A percentile compares a stretch with the other conserved stretches of the same genome.
Evolutionary conservation across 2,888 invertebrate species (phyloP).

Genomic region (Exocentrus adspersus): DNA sequence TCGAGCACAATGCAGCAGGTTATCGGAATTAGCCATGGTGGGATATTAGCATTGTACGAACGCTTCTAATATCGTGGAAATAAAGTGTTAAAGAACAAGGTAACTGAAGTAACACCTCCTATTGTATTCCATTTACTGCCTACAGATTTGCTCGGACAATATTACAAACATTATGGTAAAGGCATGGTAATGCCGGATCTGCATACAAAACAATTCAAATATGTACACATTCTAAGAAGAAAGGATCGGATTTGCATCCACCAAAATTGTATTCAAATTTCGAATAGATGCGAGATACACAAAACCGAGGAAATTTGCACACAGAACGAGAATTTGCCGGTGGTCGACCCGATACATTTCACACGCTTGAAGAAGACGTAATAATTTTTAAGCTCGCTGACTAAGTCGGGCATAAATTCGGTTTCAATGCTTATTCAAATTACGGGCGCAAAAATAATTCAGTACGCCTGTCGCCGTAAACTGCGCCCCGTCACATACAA

Average conservation of each 20-base stretch:
- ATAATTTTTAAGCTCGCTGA: conserved; percentile 46
- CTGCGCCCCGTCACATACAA: conserved; percentile 26
- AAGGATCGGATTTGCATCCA: conserved; percentile 55
- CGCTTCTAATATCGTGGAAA: conserved; percentile 39
- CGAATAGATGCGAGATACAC: conserved; percentile 51
- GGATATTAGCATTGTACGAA: conserved; percentile 33
- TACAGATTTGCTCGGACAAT: conserved; percentile 50
- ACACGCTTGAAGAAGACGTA: conserved; percentile 47
- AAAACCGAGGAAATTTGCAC: conserved; percentile 53
- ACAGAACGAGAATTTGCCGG: conserved; percentile 46
- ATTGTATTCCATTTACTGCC: conserved; percentile 54
- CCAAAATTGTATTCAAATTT: conserved; percentile 62
- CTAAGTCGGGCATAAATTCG: conserved; percentile 42
- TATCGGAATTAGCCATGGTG: conserved; percentile 28
- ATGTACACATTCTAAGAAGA: conserved; percentile 49
- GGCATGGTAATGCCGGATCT: conserved; percentile 53
- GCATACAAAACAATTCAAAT: conserved; percentile 56
- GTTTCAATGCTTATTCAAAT: conserved; percentile 37
- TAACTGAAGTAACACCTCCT: conserved; percentile 53
- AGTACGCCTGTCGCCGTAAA: conserved; percentile 30
- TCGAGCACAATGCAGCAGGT: conserved; percentile 20
- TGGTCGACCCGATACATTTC: conserved; percentile 40
- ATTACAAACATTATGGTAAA: conserved; percentile 58
- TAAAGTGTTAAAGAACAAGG: conserved; percentile 46
- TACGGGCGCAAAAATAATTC: conserved; percentile 33